These are phyloP conservation scores for Pseudomugil tenellus DNA, from an alignment of 2,797 vertebrate genomes.

Conservation along the genomic window DNA sequence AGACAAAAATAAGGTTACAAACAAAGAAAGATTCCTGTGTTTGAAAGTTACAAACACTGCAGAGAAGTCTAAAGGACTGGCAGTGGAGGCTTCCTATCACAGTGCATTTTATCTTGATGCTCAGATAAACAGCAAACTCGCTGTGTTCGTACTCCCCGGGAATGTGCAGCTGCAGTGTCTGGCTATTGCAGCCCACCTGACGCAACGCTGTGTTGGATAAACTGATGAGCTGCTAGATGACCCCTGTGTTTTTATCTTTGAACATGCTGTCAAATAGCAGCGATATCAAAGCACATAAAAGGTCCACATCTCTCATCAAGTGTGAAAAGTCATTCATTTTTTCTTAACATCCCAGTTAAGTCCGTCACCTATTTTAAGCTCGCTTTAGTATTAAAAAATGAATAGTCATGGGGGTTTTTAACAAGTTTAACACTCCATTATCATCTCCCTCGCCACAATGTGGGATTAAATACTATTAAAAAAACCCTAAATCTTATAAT, in stretches of 20 bases:
- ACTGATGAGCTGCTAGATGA: conserved; percentile 7
- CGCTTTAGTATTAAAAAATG: conserved; percentile 19
- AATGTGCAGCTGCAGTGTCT: conserved; percentile 13
- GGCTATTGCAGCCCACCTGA: neutral
- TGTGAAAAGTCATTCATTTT: conserved; percentile 1
- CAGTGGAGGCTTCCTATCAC: conserved; percentile 17
- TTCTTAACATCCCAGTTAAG: neutral
- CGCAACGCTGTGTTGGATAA: neutral
- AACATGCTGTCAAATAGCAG: conserved; percentile 3
- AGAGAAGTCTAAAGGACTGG: neutral
- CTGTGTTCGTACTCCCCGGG: conserved; percentile 13
- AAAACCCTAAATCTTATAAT: conserved; percentile 46
- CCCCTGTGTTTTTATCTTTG: neutral
- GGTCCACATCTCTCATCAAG: neutral
- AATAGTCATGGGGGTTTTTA: conserved; percentile 31
- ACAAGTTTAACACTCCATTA: conserved; percentile 30
- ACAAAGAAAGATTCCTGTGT: neutral
- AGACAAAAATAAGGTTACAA: no score
- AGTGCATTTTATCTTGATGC: conserved; percentile 16
- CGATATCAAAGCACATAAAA: neutral
- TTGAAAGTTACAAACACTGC: conserved; percentile 9
- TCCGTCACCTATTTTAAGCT: conserved; percentile 19
- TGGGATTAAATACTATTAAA: conserved; percentile 36
- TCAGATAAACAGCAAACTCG: conserved; percentile 16
- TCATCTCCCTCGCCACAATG: conserved; percentile 13